phyloP scores from a whole-genome alignment of 2,888 invertebrate genomes.

The Omphaloscelis lunosa region DNA sequence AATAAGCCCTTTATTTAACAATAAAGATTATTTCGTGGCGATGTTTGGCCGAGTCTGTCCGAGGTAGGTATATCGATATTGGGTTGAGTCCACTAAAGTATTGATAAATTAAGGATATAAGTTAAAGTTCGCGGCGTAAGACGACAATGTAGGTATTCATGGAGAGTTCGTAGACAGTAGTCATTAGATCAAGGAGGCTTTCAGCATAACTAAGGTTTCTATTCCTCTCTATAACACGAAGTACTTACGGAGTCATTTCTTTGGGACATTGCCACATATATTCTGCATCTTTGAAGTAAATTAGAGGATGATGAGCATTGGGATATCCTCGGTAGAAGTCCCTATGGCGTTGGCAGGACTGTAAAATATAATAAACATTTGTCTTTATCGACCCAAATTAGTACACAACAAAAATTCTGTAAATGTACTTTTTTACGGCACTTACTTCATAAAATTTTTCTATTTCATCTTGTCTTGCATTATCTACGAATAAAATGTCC shows the following conservation, averaged over 20 bases:
- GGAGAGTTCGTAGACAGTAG: not conserved
- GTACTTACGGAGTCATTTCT: conserved; percentile 89
- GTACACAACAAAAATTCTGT: not conserved
- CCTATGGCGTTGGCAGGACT: conserved; percentile 91
- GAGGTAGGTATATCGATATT: not conserved
- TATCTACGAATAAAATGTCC: conserved; percentile 82
- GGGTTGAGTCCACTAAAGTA: not conserved
- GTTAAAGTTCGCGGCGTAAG: not conserved
- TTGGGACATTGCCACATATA: conserved; percentile 90
- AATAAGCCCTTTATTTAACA: too few species aligned
- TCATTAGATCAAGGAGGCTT: not conserved
- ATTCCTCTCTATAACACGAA: not conserved
- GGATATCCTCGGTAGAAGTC: conserved; percentile 92
- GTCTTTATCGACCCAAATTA: not conserved
- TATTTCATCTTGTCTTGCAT: conserved; percentile 84
- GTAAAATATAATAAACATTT: conserved; percentile 22
- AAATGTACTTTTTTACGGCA: conserved; percentile 8
- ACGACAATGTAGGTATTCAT: not conserved
- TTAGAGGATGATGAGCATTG: conserved; percentile 90
- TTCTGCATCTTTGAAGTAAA: conserved; percentile 89
- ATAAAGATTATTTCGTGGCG: not conserved
- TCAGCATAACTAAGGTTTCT: not conserved
- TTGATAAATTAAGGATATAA: not conserved
- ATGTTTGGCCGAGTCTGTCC: not conserved
- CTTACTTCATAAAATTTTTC: conserved; percentile 86